phyloP scores from a whole-genome alignment of 2,797 vertebrate species.

The Podargus strigoides region DNA sequence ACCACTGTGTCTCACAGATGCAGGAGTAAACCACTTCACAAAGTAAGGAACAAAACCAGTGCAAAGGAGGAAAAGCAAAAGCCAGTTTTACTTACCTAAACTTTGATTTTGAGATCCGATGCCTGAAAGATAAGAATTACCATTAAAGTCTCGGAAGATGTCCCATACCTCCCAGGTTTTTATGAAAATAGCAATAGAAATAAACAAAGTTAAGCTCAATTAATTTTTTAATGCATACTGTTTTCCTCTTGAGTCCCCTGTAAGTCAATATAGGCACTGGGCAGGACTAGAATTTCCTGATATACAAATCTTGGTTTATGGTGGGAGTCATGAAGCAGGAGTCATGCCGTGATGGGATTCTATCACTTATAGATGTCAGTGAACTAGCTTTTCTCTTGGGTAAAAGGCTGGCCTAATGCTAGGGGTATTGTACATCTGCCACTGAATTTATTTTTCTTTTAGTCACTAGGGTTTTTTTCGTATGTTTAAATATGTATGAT shows the following conservation, averaged over 20 bases:
- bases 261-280: neutral
- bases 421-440: neutral
- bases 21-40: neutral
- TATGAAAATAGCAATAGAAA: neutral
- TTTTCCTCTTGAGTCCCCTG: neutral
- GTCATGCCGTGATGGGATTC: neutral
- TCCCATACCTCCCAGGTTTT: neutral
- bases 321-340: neutral
- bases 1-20: neutral
- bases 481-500: neutral
- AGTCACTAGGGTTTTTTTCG: neutral
- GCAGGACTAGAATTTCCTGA: neutral
- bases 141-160: slow-evolving; percentile 22
- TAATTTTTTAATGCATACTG: neutral
- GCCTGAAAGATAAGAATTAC: slow-evolving; percentile 90
- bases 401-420: neutral
- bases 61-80: neutral
- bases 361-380: neutral
- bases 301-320: neutral
- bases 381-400: neutral
- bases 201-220: neutral
- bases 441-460: neutral
- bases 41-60: neutral
- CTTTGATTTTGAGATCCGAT: slow-evolving; percentile 99
- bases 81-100: slow-evolving; percentile 90